Evolutionary conservation across 2,113 vertebrate species (phyloP).

Genomic region (Lepus americanus): DNA sequence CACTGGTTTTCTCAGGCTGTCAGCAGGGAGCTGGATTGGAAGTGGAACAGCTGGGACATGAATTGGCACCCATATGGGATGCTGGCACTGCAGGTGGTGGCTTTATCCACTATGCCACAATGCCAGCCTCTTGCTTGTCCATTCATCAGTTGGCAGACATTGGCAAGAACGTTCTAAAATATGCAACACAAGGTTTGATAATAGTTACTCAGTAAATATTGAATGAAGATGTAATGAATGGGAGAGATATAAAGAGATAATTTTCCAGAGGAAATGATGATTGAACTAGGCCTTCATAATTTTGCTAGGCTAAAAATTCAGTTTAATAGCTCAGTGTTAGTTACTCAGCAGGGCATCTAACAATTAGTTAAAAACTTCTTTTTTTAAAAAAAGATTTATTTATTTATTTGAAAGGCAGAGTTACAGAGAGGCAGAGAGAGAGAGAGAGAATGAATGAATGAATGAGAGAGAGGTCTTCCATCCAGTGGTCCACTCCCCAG

Average conservation of each 20-base stretch:
- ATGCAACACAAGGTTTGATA: background rate
- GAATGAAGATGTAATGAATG: constrained; percentile 11
- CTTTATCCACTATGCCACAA: too few species aligned
- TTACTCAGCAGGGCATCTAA: background rate
- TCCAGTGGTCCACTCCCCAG: too few species aligned
- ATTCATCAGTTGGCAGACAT: background rate
- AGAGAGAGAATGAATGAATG: too few species aligned
- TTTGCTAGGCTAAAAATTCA: constrained; percentile 17
- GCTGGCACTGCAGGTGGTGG: too few species aligned
- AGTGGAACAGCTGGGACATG: too few species aligned
- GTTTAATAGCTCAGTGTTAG: background rate
- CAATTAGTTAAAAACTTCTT: constrained; percentile 18
- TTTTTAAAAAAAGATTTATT: background rate
- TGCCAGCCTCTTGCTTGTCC: background rate
- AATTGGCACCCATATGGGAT: too few species aligned
- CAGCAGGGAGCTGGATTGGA: too few species aligned
- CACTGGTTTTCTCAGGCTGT: too few species aligned
- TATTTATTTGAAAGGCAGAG: too few species aligned
- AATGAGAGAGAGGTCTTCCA: background rate
- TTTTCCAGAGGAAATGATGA: constrained; percentile 3
- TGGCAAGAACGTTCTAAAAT: constrained; percentile 40
- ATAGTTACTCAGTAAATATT: constrained; percentile 1
- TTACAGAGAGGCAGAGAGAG: too few species aligned
- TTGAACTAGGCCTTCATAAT: background rate
- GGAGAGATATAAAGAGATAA: background rate